Evolutionary conservation across 2,797 vertebrate genomes (phyloP).

Genomic region (Acestrorhynchus altus): DNA sequence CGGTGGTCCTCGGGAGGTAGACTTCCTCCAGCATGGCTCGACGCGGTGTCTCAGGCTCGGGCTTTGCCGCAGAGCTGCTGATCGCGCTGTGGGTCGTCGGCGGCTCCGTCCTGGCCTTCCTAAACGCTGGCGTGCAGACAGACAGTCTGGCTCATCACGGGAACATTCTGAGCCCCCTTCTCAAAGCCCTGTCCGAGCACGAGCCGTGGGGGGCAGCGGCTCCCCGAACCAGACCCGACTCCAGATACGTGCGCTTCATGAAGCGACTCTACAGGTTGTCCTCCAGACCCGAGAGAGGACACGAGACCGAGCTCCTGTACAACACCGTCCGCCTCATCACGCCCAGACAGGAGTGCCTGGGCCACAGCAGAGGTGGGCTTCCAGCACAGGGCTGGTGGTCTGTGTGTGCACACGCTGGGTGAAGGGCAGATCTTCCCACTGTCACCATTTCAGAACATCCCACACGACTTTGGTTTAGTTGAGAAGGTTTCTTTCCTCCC

Average conservation of each 20-base stretch:
- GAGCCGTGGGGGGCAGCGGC: conserved; percentile 66
- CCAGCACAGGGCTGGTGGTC: too few relatives aligned
- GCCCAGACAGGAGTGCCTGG: conserved; percentile 79
- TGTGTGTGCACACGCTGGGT: too few relatives aligned
- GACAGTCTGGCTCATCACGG: conserved; percentile 62
- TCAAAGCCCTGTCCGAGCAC: conserved; percentile 82
- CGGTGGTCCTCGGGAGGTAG: conserved; percentile 37
- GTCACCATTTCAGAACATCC: too few relatives aligned
- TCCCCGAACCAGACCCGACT: conserved; percentile 79
- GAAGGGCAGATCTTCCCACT: too few relatives aligned
- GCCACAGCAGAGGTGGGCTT: conserved; percentile 71
- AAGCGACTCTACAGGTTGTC: conserved; percentile 86
- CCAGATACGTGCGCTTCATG: conserved; percentile 88
- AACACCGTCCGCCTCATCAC: conserved; percentile 91
- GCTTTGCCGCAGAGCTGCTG: too few relatives aligned
- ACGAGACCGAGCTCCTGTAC: conserved; percentile 76
- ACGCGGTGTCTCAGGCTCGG: conserved; percentile 51
- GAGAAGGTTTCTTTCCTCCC: too few relatives aligned
- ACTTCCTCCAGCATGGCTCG: conserved; percentile 64
- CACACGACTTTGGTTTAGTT: too few relatives aligned
- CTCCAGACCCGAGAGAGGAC: conserved; percentile 80
- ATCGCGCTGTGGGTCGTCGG: conserved; percentile 59
- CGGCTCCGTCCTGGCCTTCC: conserved; percentile 28
- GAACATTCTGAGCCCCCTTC: conserved; percentile 80
- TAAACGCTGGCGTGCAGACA: neutral